phyloP scores from a whole-genome alignment of 30 jellyfish, hydroid and myxozoan species.

The Morbakka virulenta region DNA sequence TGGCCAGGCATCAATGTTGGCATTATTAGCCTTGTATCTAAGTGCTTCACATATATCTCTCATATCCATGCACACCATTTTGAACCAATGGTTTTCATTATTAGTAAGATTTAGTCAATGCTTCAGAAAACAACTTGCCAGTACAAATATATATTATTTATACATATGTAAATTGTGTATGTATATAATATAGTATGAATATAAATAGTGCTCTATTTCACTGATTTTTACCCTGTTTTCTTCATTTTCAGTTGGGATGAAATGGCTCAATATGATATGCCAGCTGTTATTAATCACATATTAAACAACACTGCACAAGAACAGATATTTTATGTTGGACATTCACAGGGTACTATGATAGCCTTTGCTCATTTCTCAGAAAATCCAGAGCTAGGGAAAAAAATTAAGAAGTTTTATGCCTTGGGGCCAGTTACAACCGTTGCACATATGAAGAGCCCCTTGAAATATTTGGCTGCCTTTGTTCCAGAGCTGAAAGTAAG shows the following conservation, averaged over 20 bases:
- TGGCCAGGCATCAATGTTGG: no score
- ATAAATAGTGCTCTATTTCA: no score
- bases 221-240: no score
- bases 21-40: no score
- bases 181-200: no score
- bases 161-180: no score
- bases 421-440: conserved; percentile 76
- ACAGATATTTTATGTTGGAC: conserved; percentile 80
- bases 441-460: conserved; percentile 83
- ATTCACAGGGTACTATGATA: conserved; percentile 88
- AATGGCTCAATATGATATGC: conserved; percentile 79
- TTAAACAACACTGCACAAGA: conserved; percentile 46
- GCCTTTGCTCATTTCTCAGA: conserved; percentile 87
- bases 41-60: no score
- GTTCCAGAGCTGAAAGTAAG: conserved; percentile 78
- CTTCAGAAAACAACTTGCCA: no score
- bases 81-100: no score
- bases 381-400: conserved; percentile 46
- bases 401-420: conserved; percentile 67
- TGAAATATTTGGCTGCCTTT: conserved; percentile 68
- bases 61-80: no score
- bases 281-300: conserved; percentile 69
- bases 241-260: conserved; percentile 88
- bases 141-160: no score
- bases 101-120: no score